A percentile compares a stretch with the other conserved stretches of the same genome.
Evolutionary conservation across 2,888 invertebrate species (phyloP).

Genomic region (Catocala nupta): DNA sequence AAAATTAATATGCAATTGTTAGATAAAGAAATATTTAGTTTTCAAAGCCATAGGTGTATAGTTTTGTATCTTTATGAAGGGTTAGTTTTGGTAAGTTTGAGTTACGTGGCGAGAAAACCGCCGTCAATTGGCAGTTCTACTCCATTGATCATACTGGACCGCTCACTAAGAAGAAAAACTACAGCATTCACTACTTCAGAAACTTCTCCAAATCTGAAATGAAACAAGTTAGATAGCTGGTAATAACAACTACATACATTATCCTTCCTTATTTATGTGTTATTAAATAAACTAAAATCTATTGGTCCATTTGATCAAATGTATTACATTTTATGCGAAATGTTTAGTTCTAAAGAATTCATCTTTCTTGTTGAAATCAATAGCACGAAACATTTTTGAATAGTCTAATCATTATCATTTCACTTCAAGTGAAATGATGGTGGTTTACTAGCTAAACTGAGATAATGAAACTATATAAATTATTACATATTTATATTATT

Average conservation of each 20-base stretch:
- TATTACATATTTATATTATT: too few species aligned
- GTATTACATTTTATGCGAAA: too few species aligned
- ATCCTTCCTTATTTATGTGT: too few species aligned
- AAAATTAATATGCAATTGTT: slow-evolving; percentile 43
- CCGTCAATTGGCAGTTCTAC: slow-evolving; percentile 93
- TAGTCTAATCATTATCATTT: too few species aligned
- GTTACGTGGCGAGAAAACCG: slow-evolving; percentile 89
- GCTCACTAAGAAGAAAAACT: slow-evolving; percentile 92
- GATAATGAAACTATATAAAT: too few species aligned
- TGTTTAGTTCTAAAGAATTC: too few species aligned
- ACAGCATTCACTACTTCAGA: slow-evolving; percentile 94
- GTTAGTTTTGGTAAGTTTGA: slow-evolving; percentile 17
- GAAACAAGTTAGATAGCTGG: background rate
- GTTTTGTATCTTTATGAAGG: slow-evolving; percentile 4
- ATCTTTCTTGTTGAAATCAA: too few species aligned
- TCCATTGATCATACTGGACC: slow-evolving; percentile 94
- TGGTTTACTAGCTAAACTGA: too few species aligned
- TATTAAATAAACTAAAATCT: too few species aligned
- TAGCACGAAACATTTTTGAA: too few species aligned
- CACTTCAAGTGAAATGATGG: too few species aligned
- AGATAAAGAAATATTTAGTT: slow-evolving; percentile 41
- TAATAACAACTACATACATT: background rate
- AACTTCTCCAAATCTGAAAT: slow-evolving; percentile 90
- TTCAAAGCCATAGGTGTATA: slow-evolving; percentile 27
- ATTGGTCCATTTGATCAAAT: too few species aligned